These are phyloP conservation scores for Sus cebifrons DNA, from an alignment of 2,797 vertebrate species.

Conservation along the genomic window DNA sequence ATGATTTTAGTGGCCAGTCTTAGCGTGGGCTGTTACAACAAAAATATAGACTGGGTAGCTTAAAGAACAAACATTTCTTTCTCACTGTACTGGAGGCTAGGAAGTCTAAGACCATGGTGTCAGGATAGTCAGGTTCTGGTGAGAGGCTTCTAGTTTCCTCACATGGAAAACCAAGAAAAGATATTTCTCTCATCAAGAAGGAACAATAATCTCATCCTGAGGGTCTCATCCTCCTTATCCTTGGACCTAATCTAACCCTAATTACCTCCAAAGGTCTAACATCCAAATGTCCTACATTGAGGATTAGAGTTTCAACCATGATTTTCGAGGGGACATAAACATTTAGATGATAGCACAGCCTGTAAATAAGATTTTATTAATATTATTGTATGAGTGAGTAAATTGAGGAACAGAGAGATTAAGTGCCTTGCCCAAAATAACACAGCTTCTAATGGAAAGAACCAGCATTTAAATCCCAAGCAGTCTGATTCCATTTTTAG, in stretches of 20 bases:
- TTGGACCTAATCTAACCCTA: neutral
- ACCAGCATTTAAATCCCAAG: neutral
- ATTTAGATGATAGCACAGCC: neutral
- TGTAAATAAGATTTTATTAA: neutral
- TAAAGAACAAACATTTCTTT: slow-evolving; percentile 11
- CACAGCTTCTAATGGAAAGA: neutral
- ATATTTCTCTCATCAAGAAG: neutral
- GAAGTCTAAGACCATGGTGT: neutral
- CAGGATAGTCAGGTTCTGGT: neutral
- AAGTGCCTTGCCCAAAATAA: neutral
- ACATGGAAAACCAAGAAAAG: neutral
- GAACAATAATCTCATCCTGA: neutral
- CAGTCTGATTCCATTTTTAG: neutral
- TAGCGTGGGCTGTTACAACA: neutral
- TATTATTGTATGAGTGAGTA: neutral
- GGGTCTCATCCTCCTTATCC: neutral
- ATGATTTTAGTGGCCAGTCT: neutral
- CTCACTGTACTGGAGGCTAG: neutral
- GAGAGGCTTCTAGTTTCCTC: neutral
- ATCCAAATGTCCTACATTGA: neutral
- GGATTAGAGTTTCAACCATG: neutral
- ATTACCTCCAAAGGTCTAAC: neutral
- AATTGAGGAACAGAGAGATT: neutral
- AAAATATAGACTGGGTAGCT: neutral
- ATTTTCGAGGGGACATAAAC: neutral